Evolutionary conservation across 92 coral and sea anemone species (phyloP).

Genomic region (Blastomussa wellsi): DNA sequence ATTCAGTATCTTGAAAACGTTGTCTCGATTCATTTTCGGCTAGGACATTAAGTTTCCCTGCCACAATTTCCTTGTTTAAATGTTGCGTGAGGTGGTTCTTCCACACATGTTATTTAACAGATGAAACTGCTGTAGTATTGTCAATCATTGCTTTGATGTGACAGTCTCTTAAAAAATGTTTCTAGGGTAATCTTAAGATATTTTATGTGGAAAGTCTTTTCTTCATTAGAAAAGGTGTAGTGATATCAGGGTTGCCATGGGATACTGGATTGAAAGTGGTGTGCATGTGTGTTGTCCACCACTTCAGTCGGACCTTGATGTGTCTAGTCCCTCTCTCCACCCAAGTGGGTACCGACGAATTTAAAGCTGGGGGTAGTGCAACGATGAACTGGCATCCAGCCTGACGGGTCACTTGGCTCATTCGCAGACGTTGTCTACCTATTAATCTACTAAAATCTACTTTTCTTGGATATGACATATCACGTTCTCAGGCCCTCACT

Average conservation of each 20-base stretch:
- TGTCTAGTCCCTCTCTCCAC: no score
- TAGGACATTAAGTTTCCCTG: conserved; percentile 58
- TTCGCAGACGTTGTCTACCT: no score
- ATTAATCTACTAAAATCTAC: no score
- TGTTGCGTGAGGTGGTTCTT: conserved; percentile 38
- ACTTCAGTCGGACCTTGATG: no score
- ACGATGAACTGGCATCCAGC: no score
- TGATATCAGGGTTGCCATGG: conserved; percentile 23
- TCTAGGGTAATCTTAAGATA: conserved; percentile 42
- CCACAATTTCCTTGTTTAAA: conserved; percentile 53
- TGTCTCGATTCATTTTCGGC: conserved; percentile 62
- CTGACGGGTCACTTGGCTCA: no score
- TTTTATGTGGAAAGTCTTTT: conserved; percentile 28
- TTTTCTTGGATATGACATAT: no score
- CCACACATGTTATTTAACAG: conserved; percentile 53
- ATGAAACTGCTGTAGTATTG: conserved; percentile 57
- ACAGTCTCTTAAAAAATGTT: conserved; percentile 20
- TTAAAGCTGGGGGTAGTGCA: no score
- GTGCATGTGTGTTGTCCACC: conserved; percentile 8
- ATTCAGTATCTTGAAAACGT: conserved; percentile 40
- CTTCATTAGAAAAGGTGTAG: conserved; percentile 9
- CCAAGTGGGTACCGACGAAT: no score
- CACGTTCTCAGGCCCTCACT: no score
- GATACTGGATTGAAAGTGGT: conserved; percentile 28
- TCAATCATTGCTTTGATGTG: conserved; percentile 51